A percentile compares a stretch with the other conserved stretches of the same genome.
Evolutionary conservation across 2,888 invertebrate species (phyloP).

Genomic region (Papilio protenor): DNA sequence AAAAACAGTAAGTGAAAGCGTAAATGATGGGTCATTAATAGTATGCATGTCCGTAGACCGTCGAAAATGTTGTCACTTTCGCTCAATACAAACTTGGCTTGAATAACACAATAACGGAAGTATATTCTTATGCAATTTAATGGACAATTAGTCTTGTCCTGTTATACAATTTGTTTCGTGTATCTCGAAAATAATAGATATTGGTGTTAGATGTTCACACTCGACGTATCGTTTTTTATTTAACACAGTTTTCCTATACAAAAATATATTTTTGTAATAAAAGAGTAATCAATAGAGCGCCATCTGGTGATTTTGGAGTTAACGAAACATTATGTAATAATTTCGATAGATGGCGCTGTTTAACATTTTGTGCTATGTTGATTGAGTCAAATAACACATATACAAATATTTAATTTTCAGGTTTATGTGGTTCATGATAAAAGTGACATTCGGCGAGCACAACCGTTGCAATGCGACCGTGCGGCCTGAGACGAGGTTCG

Average conservation of each 20-base stretch:
- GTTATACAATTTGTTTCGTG: background rate
- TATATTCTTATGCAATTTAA: slow-evolving; percentile 42
- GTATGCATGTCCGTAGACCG: slow-evolving; percentile 64
- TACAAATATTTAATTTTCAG: slow-evolving; percentile 72
- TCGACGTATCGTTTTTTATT: background rate
- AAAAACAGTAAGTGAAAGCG: slow-evolving; percentile 71
- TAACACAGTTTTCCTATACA: background rate
- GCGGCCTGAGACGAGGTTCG: slow-evolving; percentile 91
- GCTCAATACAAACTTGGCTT: slow-evolving; percentile 65
- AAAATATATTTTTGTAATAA: no score
- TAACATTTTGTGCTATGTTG: background rate
- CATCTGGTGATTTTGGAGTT: background rate
- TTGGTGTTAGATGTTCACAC: background rate
- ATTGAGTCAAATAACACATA: background rate
- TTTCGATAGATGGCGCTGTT: background rate
- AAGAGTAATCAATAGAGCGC: background rate
- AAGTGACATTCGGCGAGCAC: slow-evolving; percentile 94
- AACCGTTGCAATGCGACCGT: slow-evolving; percentile 90
- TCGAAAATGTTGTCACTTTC: slow-evolving; percentile 75
- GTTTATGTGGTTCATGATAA: slow-evolving; percentile 97
- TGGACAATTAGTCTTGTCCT: background rate
- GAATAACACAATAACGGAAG: slow-evolving; percentile 44
- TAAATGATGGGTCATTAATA: slow-evolving; percentile 70
- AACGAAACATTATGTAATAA: background rate
- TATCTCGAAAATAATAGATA: background rate